Base-by-base conservation (phyloP, 2,113 vertebrate species). In the Harpagus bidentatus region DNA sequence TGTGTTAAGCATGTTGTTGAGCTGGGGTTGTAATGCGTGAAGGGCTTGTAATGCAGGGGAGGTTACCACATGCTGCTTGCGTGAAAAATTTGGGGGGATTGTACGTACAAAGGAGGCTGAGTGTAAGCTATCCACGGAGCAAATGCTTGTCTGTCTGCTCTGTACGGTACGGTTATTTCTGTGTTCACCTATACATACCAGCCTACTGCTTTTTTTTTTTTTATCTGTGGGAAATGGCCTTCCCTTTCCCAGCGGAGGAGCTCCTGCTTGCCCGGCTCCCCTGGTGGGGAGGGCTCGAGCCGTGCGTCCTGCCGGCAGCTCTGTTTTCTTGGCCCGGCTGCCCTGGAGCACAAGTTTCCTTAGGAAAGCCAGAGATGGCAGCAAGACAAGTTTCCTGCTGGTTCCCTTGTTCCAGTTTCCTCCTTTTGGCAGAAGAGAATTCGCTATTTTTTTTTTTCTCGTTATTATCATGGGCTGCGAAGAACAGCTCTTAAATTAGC, bases 401-500 rank as follows among this genome's bases (percentile, higher is more conserved):
- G 16, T 69, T 95, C 43, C 36, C n/a, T 50, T 42, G 72, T 55
- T 93, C 90, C 82, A 81, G 58, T 94, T 88, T 95, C 52, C 29
- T 91, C 48, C 69, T 84, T 77, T 78, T 79, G 90, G 86, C 82
- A 88, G 82, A 93, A 31, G 3, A 81, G 82, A 34, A 52, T 83
- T 83, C 83, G 36, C 53, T 88, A 26, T 11, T 25, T 40, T n/a
- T 69, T 76, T 82, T 36, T 29, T 50, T 10, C 40, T 88, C 0
- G 0, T 3, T 1, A 10, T 70, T 67, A 61, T 89, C 92, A 80
- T 58, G 53, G 88, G 22, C 83, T 94, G 86, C 0, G 1, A 92
- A 76, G 94, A 94, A 55, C 93, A 93, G 88, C 73, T 93, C 86
- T 72, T 89, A 95, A 95, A 97, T 95, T 95, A 97, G 83, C 88